These are phyloP conservation scores for Cossypha heuglini DNA, from an alignment of 2,797 vertebrate species.

Conservation along the genomic window DNA sequence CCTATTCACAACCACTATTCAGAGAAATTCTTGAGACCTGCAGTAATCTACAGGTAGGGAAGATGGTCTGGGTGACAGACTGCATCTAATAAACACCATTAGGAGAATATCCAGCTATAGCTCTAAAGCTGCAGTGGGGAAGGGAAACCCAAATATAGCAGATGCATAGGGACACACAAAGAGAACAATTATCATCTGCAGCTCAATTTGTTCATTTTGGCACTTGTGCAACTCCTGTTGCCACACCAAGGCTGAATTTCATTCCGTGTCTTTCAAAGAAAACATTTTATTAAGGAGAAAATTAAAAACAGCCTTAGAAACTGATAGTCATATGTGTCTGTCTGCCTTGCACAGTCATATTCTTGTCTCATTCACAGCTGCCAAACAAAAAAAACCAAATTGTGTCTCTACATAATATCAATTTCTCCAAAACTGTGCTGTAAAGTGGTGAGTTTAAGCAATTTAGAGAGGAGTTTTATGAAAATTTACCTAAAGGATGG, in stretches of 20 bases:
- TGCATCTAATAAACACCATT: not conserved
- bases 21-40: not conserved
- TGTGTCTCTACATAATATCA: not conserved
- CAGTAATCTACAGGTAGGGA: not conserved
- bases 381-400: not conserved
- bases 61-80: not conserved
- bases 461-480: not conserved
- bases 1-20: not conserved
- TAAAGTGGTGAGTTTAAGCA: not conserved
- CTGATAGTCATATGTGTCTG: accelerated
- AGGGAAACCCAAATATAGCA: not conserved
- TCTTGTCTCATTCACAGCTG: not conserved
- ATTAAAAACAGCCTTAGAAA: not conserved
- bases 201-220: not conserved
- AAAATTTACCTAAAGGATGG: not conserved
- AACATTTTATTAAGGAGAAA: not conserved
- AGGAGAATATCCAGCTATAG: not conserved
- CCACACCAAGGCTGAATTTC: not conserved
- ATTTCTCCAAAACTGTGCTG: not conserved
- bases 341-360: not conserved
- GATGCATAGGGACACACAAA: not conserved
- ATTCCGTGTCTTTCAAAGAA: not conserved
- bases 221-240: not conserved
- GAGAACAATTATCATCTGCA: not conserved
- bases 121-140: not conserved